Conservation (phyloP, 35 echinoderm and acorn worm genomes). For the Patiria miniata region DNA sequence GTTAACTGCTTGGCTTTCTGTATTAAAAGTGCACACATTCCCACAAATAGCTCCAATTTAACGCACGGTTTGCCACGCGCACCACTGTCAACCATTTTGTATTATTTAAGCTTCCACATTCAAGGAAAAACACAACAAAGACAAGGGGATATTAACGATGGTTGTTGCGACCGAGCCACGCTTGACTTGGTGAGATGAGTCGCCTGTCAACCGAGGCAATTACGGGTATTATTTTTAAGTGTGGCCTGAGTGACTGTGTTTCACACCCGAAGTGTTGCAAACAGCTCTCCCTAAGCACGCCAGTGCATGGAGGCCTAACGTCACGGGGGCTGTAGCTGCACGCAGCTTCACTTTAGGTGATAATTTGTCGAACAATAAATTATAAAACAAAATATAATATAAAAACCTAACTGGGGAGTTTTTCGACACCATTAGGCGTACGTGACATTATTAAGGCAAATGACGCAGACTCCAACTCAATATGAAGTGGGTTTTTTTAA, state of each 20-base stretch:
- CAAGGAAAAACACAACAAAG: too few species aligned
- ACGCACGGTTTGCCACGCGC: neutral
- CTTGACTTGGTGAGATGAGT: slow-evolving; percentile 14
- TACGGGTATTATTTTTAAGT: neutral
- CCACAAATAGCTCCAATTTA: neutral
- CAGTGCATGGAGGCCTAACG: too few species aligned
- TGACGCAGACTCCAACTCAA: too few species aligned
- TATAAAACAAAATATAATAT: too few species aligned
- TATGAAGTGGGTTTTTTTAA: too few species aligned
- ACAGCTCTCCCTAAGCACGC: too few species aligned
- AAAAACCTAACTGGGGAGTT: too few species aligned
- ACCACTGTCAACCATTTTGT: neutral
- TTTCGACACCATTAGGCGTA: too few species aligned
- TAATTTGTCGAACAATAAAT: too few species aligned
- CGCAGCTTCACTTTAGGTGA: too few species aligned
- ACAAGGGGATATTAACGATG: neutral
- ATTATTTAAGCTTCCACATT: neutral
- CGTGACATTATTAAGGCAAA: too few species aligned
- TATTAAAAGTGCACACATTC: neutral
- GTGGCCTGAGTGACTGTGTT: neutral
- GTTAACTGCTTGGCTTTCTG: neutral
- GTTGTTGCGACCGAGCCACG: neutral
- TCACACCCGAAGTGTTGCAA: slow-evolving; percentile 6
- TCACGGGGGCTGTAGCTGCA: too few species aligned
- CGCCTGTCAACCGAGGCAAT: slow-evolving; percentile 3